A percentile compares a stretch with the other conserved stretches of the same genome.
These are phyloP conservation scores for Rhinoderma darwinii DNA, from an alignment of 2,113 vertebrate species.

Conservation along the genomic window DNA sequence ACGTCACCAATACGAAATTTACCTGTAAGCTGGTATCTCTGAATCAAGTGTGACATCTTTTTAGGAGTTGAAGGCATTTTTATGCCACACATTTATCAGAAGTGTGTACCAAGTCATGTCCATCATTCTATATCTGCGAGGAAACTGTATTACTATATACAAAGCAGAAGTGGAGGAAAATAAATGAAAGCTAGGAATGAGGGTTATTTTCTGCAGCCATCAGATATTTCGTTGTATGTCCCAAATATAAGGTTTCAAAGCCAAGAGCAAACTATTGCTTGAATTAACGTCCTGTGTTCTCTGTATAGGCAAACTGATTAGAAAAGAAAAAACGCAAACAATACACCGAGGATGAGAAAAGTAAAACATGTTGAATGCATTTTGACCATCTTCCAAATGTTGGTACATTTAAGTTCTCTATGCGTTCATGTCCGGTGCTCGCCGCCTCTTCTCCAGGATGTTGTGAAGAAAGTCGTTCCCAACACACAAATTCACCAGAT, in stretches of 20 bases:
- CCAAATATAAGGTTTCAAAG: constrained; percentile 74
- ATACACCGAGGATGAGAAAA: constrained; percentile 58
- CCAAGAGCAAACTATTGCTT: constrained; percentile 81
- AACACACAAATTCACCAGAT: constrained; percentile 83
- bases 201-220: constrained; percentile 39
- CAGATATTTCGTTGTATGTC: constrained; percentile 65
- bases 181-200: not conserved
- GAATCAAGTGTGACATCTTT: constrained; percentile 65
- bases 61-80: not conserved
- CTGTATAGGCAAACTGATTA: constrained; percentile 86
- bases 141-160: constrained; percentile 30
- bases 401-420: constrained; percentile 87
- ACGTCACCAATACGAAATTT: constrained; percentile 75
- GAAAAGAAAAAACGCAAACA: constrained; percentile 73
- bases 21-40: constrained; percentile 71
- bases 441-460: constrained; percentile 73
- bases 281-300: constrained; percentile 81
- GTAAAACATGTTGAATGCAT: constrained; percentile 73
- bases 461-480: constrained; percentile 85
- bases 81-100: constrained; percentile 35
- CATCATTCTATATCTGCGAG: constrained; percentile 5
- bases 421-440: constrained; percentile 73
- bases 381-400: constrained; percentile 82
- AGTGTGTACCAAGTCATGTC: constrained; percentile 27
- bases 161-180: constrained; percentile 13